Evolutionary conservation across 2,113 vertebrate genomes (phyloP).

Genomic region (Zosterops japonicus): DNA sequence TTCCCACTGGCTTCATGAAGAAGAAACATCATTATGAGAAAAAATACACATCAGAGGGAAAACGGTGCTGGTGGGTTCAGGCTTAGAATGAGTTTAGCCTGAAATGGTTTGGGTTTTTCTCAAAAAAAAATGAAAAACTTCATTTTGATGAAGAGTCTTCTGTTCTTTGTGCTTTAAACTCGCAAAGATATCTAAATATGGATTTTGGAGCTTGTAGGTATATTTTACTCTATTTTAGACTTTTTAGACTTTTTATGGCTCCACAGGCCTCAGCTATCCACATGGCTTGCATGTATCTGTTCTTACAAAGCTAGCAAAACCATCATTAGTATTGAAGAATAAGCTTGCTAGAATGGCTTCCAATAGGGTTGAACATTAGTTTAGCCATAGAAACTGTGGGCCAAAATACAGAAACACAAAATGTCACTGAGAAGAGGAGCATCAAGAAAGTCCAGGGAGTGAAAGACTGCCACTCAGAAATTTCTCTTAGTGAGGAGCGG

Average conservation of each 20-base stretch:
- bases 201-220: not conserved
- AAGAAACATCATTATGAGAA: not conserved
- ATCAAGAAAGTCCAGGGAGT: not conserved
- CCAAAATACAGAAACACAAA: not conserved
- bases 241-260: not conserved
- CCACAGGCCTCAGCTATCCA: not conserved
- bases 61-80: not conserved
- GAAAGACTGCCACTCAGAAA: not conserved
- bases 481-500: not conserved
- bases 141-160: not conserved
- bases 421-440: not conserved
- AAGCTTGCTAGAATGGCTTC: not conserved
- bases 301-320: not conserved
- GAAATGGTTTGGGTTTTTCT: not conserved
- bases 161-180: not conserved
- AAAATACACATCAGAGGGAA: not conserved
- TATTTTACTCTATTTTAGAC: not conserved
- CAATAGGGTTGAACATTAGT: not conserved
- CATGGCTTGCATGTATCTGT: not conserved
- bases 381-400: not conserved
- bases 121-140: not conserved
- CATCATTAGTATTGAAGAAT: not conserved
- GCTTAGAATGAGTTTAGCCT: not conserved
- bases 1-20: not conserved
- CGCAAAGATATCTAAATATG: not conserved